Evolutionary conservation across 2,888 invertebrate genomes (phyloP).

Genomic region (Hydrotaea cyrtoneurina): DNA sequence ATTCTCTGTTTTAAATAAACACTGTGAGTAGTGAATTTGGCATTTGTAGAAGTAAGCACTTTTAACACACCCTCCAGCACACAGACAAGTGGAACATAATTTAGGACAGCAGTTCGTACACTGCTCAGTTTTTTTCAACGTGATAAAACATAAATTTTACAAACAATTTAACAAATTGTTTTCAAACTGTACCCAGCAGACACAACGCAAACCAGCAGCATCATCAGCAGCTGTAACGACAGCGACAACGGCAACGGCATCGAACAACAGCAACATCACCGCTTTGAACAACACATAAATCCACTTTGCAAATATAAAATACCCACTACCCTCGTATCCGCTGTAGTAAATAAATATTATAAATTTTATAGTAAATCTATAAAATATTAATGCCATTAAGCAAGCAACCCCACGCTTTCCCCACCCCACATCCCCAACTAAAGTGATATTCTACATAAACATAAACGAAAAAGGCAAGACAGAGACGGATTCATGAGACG

Average conservation of each 20-base stretch:
- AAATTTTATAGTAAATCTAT: slow-evolving; percentile 61
- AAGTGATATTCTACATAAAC: neutral
- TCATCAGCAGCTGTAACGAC: neutral
- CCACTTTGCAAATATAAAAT: slow-evolving; percentile 12
- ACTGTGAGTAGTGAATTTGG: neutral
- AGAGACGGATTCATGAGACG: neutral
- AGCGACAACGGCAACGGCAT: slow-evolving; percentile 13
- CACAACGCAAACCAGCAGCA: slow-evolving; percentile 36
- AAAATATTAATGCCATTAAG: slow-evolving; percentile 64
- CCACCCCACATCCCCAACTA: neutral
- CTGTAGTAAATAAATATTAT: slow-evolving; percentile 6
- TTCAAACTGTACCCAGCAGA: slow-evolving; percentile 59
- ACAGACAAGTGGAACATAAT: neutral
- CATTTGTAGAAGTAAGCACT: neutral
- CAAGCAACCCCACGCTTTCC: slow-evolving; percentile 19
- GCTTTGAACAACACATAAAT: slow-evolving; percentile 16
- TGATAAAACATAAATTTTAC: slow-evolving; percentile 64
- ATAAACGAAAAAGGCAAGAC: neutral
- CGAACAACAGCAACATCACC: slow-evolving; percentile 2
- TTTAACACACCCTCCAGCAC: neutral
- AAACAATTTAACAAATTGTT: slow-evolving; percentile 69
- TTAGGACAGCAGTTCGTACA: neutral
- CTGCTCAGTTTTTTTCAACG: slow-evolving; percentile 5
- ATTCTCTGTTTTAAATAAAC: neutral
- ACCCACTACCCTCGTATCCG: slow-evolving; percentile 4